Percentiles rank a stretch among this genome's conserved stretches.
These are phyloP conservation scores for Lepilemur septentrionalis DNA, from an alignment of 2,797 vertebrate species.

Conservation along the genomic window DNA sequence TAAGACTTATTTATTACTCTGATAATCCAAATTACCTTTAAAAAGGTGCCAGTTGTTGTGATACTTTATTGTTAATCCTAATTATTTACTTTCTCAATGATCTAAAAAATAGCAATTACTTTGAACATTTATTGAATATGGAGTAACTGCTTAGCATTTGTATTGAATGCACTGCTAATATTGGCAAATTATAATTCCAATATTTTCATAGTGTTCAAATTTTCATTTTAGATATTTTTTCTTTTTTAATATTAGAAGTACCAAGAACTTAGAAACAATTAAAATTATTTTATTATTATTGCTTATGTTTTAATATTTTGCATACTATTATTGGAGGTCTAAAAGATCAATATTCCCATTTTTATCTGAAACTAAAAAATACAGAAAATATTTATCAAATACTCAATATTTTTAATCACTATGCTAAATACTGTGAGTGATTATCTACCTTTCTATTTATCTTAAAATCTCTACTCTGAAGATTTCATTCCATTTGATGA, in stretches of 20 bases:
- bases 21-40: background rate
- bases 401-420: background rate
- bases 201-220: background rate
- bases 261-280: background rate
- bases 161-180: background rate
- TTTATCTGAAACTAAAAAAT: background rate
- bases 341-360: background rate
- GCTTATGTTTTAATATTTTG: background rate
- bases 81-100: background rate
- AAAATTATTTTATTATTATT: background rate
- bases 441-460: background rate
- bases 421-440: background rate
- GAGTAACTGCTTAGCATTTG: background rate
- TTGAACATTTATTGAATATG: background rate
- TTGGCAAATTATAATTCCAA: background rate
- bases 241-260: background rate
- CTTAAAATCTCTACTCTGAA: background rate
- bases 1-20: conserved; percentile 3
- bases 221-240: background rate
- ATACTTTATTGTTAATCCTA: background rate
- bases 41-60: background rate
- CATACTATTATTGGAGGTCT: background rate
- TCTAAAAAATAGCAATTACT: background rate
- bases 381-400: background rate
- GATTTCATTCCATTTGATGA: background rate